Evolutionary conservation across 2,113 vertebrate species (phyloP).

Genomic region (Gulo gulo): DNA sequence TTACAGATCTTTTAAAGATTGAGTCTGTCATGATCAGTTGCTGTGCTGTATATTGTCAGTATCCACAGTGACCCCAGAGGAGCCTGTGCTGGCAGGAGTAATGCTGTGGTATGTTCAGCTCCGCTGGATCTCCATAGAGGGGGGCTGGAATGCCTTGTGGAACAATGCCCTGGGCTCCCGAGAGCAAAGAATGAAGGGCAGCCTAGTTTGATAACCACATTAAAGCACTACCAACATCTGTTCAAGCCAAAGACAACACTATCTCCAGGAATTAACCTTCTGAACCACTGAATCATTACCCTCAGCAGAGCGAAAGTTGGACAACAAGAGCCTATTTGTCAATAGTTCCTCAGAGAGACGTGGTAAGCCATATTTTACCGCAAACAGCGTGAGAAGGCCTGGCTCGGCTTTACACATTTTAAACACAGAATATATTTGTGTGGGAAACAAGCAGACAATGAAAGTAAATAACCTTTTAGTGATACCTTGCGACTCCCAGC

Average conservation of each 20-base stretch:
- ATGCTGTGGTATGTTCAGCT: slow-evolving; percentile 86
- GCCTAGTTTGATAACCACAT: slow-evolving; percentile 98
- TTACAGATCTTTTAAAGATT: slow-evolving; percentile 64
- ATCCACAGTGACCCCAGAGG: slow-evolving; percentile 84
- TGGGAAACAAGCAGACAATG: slow-evolving; percentile 85
- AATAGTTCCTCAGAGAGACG: slow-evolving; percentile 85
- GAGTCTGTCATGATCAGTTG: slow-evolving; percentile 51
- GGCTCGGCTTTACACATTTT: slow-evolving; percentile 83
- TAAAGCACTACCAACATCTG: slow-evolving; percentile 99
- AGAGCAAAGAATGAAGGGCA: slow-evolving; percentile 92
- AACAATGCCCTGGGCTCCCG: slow-evolving; percentile 86
- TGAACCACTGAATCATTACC: slow-evolving; percentile 97
- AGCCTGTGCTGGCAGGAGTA: slow-evolving; percentile 71
- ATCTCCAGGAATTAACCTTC: slow-evolving; percentile 94
- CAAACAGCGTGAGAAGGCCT: slow-evolving; percentile 94
- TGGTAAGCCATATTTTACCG: slow-evolving; percentile 92
- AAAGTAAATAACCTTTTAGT: slow-evolving; percentile 84
- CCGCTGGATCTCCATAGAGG: slow-evolving; percentile 90
- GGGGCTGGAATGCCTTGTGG: slow-evolving; percentile 88
- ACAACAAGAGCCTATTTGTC: slow-evolving; percentile 97
- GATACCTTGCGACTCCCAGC: slow-evolving; percentile 64
- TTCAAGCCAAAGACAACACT: slow-evolving; percentile 93
- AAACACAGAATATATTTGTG: slow-evolving; percentile 86
- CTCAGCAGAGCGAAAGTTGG: slow-evolving; percentile 90
- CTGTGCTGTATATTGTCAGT: slow-evolving; percentile 60